Base-by-base conservation (phyloP, 2,888 invertebrate species). In the Drosophila anomelani region DNA sequence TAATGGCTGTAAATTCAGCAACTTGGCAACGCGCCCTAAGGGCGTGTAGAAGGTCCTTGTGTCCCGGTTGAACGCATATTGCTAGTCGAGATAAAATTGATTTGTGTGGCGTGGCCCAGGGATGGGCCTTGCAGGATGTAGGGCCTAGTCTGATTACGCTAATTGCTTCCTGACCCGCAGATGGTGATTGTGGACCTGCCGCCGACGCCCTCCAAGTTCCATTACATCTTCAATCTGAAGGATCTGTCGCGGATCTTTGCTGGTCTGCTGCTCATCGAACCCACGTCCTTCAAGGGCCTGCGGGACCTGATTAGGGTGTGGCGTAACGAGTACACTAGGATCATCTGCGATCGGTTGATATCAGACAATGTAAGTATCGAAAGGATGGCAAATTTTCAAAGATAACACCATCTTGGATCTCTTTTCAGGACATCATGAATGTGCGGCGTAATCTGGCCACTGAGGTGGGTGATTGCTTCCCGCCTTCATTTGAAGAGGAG, bases 141-240 rank as follows among this genome's bases (percentile, higher is more conserved):
- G 44, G 38, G 51, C 44, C 39, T 49, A 53, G 60, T 44, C 49
- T 51, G 69, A 59, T 71, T 54, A 62, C 70, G 71, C 78, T 84
- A 81, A 85, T 84, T 84, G 76, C 71, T 79, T 68, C 43, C 68
- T 80, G 39, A 56, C 67, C 29, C 76, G 47, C 90, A 96, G 96
- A 93, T 94, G 80, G 94, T 97, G 44, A 95, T 96, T 71, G 93
- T 94, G 23, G 96, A 97, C 73, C 93, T 98, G 60, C 97, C 98
- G 0, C 97, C 98, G 2, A 98, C 98, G 0, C 98, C 98, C 0
- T 96, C 96, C 7, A 98, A 97, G 92, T 98, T 98, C 93, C 98
- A 98, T 93, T 98, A 98, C 93, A 96, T 98, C 80, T 98, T 98
- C 93, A 98, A 98, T 93, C 94, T 98, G 92, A 95, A 98, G 51